Evolutionary conservation across 2,888 invertebrate genomes (phyloP), one percentile per base, ranked within the genome.

Genomic region (Malthinus seriepunctatus): DNA sequence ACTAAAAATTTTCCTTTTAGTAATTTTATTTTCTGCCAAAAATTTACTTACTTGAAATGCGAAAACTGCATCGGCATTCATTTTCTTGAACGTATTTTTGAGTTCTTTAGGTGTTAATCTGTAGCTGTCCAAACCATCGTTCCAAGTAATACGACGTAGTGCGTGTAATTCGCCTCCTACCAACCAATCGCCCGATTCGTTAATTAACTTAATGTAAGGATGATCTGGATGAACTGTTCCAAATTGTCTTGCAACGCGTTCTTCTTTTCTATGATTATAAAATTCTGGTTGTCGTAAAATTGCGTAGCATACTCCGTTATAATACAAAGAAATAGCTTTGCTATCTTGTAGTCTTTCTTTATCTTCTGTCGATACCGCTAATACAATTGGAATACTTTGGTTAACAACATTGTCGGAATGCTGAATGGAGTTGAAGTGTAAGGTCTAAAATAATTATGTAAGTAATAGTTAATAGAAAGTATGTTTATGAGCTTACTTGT

Each of bases 101-200:
- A 99, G 85, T 75, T 99, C 95, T 73, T 91, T 92, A 0, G 99
- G 99, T 0, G 97, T 98, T 14, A 96, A 83, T 9, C 99, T 83
- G 79, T 94, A 99, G 52, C 91, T 82, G 79, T 99, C 99, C 48
- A 99, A 83, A 0, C 97, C 98, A 78, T 99, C 99, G 74, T 93
- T 84, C 96, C 97, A 99, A 60, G 81, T 83, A 54, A 99, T 89
- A 49, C 91, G 84, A 70, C 93, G 91, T 50, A 98, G 82, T 14
- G 95, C 97, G 74, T 97, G 93, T 46, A 99, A 73, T 61, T 92
- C 93, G 7, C 99, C 99, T 15, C 99, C 99, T 5, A 93, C 90
- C 52, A 98, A 81, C 92, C 95, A 99, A 68, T 98, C 95, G 0
- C 98, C 98, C 14, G 93, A 88, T 63, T 95, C 93, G 66, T 88